Base-by-base conservation (phyloP, 2,888 invertebrate genomes). In the Cynaeus angustus region DNA sequence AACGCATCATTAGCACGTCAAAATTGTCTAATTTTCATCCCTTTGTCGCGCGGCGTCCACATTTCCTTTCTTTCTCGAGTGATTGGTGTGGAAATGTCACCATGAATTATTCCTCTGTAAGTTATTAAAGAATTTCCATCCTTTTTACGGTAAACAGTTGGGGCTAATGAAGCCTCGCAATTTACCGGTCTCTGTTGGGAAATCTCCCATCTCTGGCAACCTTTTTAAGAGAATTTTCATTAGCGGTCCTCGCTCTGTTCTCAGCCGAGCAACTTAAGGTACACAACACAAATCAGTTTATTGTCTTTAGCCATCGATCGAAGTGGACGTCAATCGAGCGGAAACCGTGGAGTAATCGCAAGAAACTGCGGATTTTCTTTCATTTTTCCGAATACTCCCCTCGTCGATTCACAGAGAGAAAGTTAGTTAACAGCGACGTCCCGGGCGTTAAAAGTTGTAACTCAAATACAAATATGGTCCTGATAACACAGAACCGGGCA, bases 131-230 rank as follows among this genome's bases (percentile, higher is more conserved):
- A 50, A 62, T 62, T 37, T 45, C 37, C 45, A 55, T 65, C 62
- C 68, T 71, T 73, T 68, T 68, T 68, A 64, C 52, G 55, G 58
- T 58, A 58, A 74, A 71, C 74, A 71, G 71, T 74, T 59, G 61
- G 58, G 70, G 72, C 68, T 75, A 74, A 75, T 74, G 73, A 75
- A 72, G 69, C 74, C 71, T 72, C 66, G 73, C 70, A 71, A 73
- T 75, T 74, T 70, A 71, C 68, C 70, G 67, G 72, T 68, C 72
- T 71, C 68, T 68, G 68, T 66, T 61, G 71, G 67, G 62, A 74
- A 74, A 73, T 73, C 72, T 71, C 28, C 53, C 48, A 46, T 61
- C 53, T 53, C 59, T 45, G 52, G 59, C 52, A 58, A 59, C 59
- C 59, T 66, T 66, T 70, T 70, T 61, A 46, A 72, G 69, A 59